Evolutionary conservation across 2,113 vertebrate species (phyloP).

Genomic region (Callorhinus ursinus): DNA sequence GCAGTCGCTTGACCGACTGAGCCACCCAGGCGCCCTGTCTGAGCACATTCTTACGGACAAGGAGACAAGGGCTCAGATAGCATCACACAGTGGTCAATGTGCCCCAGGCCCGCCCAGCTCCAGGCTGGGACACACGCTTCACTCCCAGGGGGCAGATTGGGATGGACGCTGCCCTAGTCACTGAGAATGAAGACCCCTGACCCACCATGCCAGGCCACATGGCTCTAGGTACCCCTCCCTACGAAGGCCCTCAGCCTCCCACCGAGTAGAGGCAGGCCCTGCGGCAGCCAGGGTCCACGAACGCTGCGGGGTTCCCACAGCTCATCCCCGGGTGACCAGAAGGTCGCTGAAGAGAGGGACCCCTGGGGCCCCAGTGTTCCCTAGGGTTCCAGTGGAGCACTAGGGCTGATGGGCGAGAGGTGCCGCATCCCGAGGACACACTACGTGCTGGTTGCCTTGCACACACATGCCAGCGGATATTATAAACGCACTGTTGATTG

Average conservation of each 20-base stretch:
- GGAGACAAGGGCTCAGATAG: neutral
- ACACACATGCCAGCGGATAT: fast-evolving
- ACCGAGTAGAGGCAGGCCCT: fast-evolving
- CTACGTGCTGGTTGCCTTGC: fast-evolving
- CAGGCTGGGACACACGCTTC: fast-evolving
- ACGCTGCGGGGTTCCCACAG: neutral
- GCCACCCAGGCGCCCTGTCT: no score
- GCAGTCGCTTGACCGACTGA: no score
- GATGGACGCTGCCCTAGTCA: no score
- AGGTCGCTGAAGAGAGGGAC: neutral
- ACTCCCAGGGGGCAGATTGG: fast-evolving
- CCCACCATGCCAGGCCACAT: no score
- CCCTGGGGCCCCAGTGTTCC: neutral
- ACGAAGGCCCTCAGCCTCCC: neutral
- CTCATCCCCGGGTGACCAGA: neutral
- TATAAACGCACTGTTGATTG: neutral
- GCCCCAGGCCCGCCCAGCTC: neutral
- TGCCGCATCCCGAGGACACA: no score
- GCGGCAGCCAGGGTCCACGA: neutral
- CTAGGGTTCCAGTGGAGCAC: neutral
- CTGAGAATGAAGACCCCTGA: no score
- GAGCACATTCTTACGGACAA: neutral
- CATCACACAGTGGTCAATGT: fast-evolving
- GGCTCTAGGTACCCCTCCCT: no score
- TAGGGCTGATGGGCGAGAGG: neutral